Conservation (phyloP, 2,113 vertebrate genomes). For the Brevimyrus niger region DNA sequence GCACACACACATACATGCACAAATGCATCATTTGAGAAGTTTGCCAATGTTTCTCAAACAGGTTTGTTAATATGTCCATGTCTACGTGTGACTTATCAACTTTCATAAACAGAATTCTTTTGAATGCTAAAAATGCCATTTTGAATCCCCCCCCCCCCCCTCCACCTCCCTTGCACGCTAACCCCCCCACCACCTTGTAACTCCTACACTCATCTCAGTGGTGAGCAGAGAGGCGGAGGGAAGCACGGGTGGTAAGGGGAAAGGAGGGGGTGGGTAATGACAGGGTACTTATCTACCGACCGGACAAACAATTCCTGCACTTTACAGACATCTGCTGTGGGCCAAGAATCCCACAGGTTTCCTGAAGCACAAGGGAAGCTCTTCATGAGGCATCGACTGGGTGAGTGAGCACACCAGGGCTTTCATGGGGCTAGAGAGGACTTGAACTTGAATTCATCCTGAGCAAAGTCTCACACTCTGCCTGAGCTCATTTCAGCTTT, state of each 20-base stretch:
- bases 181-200: background rate
- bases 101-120: background rate
- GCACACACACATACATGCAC: no score
- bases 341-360: conserved; percentile 10
- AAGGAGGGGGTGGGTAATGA: conserved; percentile 10
- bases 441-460: background rate
- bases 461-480: background rate
- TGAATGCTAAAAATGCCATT: conserved; percentile 1
- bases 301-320: conserved; percentile 23
- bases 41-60: background rate
- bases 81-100: background rate
- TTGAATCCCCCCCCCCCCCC: background rate
- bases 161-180: no score
- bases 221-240: background rate
- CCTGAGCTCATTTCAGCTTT: background rate
- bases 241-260: background rate
- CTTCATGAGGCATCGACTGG: background rate
- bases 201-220: background rate
- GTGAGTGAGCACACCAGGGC: background rate
- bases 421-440: background rate
- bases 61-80: background rate
- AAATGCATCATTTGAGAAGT: background rate
- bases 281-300: conserved; percentile 15
- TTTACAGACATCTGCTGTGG: conserved; percentile 15
- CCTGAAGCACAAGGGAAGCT: background rate